Conservation (phyloP, 1,140 invertebrate genomes). For the Drosophila lacertosa region DNA sequence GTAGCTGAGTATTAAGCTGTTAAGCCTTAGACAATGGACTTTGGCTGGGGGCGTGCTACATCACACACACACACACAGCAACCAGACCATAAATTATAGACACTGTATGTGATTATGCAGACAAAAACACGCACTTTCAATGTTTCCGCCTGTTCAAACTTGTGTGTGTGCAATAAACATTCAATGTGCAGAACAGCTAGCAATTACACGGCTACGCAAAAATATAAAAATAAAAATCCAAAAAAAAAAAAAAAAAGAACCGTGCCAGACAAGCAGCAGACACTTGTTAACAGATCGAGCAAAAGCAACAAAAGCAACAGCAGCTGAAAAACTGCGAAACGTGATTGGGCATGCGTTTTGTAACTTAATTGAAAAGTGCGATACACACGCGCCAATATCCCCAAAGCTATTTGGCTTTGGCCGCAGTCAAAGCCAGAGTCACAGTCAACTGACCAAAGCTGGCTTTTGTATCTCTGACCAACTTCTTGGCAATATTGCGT, state of each 20-base stretch:
- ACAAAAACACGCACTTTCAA: slow-evolving; percentile 26
- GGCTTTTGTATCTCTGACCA: slow-evolving; percentile 40
- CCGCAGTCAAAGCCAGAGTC: slow-evolving; percentile 55
- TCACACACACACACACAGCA: slow-evolving; percentile 1
- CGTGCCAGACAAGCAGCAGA: slow-evolving; percentile 42
- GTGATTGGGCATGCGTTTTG: slow-evolving; percentile 78
- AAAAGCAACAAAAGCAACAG: slow-evolving; percentile 38
- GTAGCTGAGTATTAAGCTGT: slow-evolving; percentile 31
- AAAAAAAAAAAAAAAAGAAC: slow-evolving; percentile 39
- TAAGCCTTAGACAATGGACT: slow-evolving; percentile 23
- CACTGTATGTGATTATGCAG: slow-evolving; percentile 4
- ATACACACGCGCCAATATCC: slow-evolving; percentile 73
- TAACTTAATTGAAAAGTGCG: slow-evolving; percentile 80
- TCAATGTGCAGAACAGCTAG: slow-evolving; percentile 24
- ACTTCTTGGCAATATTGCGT: slow-evolving; percentile 41
- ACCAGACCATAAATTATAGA: slow-evolving; percentile 26
- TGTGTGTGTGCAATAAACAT: slow-evolving; percentile 1
- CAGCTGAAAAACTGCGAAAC: slow-evolving; percentile 44
- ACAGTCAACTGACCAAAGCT: slow-evolving; percentile 50
- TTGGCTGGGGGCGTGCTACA: slow-evolving; percentile 21
- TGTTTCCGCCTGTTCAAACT: slow-evolving; percentile 22
- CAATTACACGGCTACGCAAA: slow-evolving; percentile 41
- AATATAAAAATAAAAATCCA: too few relatives aligned
- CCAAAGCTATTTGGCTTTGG: slow-evolving; percentile 19
- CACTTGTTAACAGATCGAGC: slow-evolving; percentile 54